Percentiles rank a stretch among this genome's conserved stretches.
phyloP scores from a whole-genome alignment of 2,888 invertebrate genomes.

The Heterodera filipjevi region DNA sequence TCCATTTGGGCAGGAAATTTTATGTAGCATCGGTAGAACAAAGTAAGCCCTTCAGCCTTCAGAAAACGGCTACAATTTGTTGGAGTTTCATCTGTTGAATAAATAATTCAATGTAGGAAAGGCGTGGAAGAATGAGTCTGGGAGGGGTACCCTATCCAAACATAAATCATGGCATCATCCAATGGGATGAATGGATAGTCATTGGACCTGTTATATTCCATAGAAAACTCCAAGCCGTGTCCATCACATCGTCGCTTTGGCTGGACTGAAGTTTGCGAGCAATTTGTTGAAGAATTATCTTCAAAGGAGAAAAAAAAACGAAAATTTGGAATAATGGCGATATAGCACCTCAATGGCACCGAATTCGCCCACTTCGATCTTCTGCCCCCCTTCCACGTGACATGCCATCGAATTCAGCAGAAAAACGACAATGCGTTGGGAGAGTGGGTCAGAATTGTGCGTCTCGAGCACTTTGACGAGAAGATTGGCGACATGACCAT shows the following conservation, averaged over 20 bases:
- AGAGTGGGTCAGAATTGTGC: constrained; percentile 77
- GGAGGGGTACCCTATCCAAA: too few relatives aligned
- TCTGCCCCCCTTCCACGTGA: constrained; percentile 90
- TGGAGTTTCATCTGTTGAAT: constrained; percentile 94
- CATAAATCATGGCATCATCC: not conserved
- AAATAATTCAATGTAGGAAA: not conserved
- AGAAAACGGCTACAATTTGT: constrained; percentile 89
- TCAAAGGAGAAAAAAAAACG: constrained; percentile 47
- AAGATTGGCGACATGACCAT: constrained; percentile 59
- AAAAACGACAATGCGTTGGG: constrained; percentile 90
- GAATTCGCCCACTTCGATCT: constrained; percentile 84
- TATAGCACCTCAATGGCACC: constrained; percentile 73
- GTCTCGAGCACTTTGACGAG: constrained; percentile 61
- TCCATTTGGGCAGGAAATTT: constrained; percentile 66
- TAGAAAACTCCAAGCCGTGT: constrained; percentile 98
- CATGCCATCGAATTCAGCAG: constrained; percentile 92
- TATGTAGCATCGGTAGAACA: constrained; percentile 84
- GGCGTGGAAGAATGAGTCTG: not conserved
- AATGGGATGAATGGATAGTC: too few relatives aligned
- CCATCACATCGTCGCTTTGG: constrained; percentile 90
- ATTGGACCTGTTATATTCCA: constrained; percentile 78
- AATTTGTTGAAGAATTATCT: constrained; percentile 87
- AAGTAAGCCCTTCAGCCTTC: constrained; percentile 83
- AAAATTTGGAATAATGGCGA: not conserved
- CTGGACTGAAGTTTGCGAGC: constrained; percentile 77